Evolutionary conservation across 2,797 vertebrate genomes (phyloP).

Genomic region (Liasis olivaceus): DNA sequence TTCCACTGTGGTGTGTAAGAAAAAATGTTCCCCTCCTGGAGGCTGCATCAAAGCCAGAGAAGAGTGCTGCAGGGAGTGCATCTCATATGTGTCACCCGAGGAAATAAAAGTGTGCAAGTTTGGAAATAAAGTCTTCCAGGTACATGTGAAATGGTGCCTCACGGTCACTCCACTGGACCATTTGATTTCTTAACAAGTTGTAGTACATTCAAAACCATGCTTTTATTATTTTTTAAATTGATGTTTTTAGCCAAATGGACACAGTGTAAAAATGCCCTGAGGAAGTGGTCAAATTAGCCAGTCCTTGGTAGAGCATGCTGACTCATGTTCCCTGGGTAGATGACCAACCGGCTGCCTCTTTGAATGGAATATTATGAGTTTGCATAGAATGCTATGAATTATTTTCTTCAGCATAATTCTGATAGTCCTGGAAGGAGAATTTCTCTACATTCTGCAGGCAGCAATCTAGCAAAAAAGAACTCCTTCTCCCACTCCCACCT

Average conservation of each 20-base stretch:
- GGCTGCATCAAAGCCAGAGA: slow-evolving; percentile 75
- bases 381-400: neutral
- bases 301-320: neutral
- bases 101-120: slow-evolving; percentile 91
- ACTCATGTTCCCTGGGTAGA: neutral
- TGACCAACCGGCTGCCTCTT: neutral
- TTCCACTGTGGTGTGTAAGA: slow-evolving; percentile 91
- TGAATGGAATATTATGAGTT: neutral
- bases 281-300: neutral
- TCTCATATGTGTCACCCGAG: slow-evolving; percentile 83
- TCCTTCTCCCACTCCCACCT: neutral
- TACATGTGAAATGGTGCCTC: slow-evolving; percentile 64
- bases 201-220: neutral
- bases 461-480: slow-evolving; percentile 3
- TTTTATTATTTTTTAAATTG: neutral
- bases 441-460: neutral
- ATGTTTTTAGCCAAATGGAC: neutral
- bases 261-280: neutral
- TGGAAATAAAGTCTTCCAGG: slow-evolving; percentile 92
- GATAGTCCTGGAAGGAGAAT: slow-evolving; percentile 9
- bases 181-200: neutral
- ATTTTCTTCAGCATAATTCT: slow-evolving; percentile 26
- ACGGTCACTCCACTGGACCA: neutral
- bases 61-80: slow-evolving; percentile 86
- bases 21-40: slow-evolving; percentile 80